Evolutionary conservation across 2,797 vertebrate species (phyloP).

Genomic region (Rhincodon typus): DNA sequence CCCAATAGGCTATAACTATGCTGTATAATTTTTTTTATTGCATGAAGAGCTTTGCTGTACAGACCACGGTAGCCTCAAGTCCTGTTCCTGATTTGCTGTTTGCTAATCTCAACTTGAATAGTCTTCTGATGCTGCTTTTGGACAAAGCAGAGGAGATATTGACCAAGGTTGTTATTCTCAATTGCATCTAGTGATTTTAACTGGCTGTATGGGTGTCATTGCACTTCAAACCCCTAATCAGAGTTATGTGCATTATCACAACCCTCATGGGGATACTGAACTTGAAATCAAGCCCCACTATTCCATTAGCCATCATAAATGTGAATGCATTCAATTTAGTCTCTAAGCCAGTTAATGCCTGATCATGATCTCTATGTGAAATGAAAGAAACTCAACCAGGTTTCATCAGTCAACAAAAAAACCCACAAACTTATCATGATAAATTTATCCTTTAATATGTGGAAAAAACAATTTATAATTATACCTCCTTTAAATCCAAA

Average conservation of each 20-base stretch:
- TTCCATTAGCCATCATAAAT: too few species aligned
- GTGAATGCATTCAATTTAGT: too few species aligned
- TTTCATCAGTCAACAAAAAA: too few species aligned
- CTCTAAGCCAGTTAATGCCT: too few species aligned
- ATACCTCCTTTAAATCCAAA: too few species aligned
- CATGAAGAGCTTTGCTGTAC: neutral
- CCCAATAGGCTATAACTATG: neutral
- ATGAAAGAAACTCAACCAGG: too few species aligned
- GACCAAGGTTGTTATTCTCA: neutral
- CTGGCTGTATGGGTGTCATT: neutral
- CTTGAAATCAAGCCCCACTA: too few species aligned
- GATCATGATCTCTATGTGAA: too few species aligned
- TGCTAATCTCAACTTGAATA: neutral
- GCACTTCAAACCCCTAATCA: neutral
- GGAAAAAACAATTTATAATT: too few species aligned
- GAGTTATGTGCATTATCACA: neutral
- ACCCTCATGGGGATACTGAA: too few species aligned
- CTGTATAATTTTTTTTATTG: neutral
- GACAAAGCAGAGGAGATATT: neutral
- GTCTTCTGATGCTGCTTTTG: neutral
- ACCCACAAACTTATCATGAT: too few species aligned
- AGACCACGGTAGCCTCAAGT: neutral
- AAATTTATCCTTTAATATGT: too few species aligned
- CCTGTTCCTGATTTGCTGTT: neutral
- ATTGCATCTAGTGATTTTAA: neutral